Conservation (phyloP, 2,888 invertebrate species). For the Phyto melanocephala region DNA sequence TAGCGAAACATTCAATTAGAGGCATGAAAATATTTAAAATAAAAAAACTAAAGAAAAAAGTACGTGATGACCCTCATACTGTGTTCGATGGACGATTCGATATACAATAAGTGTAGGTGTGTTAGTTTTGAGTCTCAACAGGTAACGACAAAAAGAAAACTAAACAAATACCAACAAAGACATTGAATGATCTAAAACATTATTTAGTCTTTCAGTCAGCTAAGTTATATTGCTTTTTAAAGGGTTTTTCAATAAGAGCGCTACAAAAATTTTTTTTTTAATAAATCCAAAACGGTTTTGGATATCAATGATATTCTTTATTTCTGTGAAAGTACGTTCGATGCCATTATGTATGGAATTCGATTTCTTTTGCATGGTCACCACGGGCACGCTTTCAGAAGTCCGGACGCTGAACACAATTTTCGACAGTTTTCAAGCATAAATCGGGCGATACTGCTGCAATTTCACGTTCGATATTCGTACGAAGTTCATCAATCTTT, state of each 20-base stretch:
- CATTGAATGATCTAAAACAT: neutral
- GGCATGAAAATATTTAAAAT: constrained; percentile 51
- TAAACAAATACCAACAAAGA: neutral
- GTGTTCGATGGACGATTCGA: neutral
- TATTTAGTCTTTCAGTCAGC: neutral
- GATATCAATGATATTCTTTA: no score
- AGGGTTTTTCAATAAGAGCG: neutral
- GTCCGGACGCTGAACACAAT: no score
- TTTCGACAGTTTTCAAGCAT: no score
- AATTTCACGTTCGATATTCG: no score
- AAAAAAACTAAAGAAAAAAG: neutral
- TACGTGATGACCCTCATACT: constrained; percentile 60
- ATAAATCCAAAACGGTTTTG: no score
- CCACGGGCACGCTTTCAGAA: no score
- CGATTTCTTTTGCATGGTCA: no score
- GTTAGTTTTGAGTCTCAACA: neutral
- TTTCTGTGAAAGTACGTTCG: no score
- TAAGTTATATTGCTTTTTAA: neutral
- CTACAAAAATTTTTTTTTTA: no score
- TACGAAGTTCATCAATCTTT: no score
- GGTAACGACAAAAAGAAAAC: neutral
- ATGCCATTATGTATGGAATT: no score
- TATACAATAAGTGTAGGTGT: neutral
- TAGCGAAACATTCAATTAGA: constrained; percentile 48
- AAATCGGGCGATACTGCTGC: no score